Evolutionary conservation across 2,888 invertebrate genomes (phyloP), one percentile per base, ranked within the genome.

Genomic region (Yponomeuta evonymella): DNA sequence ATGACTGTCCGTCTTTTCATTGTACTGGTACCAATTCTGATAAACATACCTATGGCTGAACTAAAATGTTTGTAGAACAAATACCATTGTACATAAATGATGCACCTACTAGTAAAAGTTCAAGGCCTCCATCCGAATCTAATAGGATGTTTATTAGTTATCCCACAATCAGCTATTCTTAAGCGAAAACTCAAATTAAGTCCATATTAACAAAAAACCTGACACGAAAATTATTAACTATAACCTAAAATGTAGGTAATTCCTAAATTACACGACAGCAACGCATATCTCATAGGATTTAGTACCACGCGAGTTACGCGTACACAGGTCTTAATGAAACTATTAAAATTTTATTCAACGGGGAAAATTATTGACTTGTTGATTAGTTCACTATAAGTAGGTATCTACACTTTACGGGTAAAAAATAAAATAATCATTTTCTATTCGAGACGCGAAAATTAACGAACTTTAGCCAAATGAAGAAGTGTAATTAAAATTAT

Each of bases 121-220:
- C 91, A 91, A 91, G 91, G 90, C 75, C 82, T 77, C 78, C 43
- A 43, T 43, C 68, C 29, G 5, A 36, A 12, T 58, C 73, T 82
- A 85, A 83, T 82, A 81, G 85, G 87, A 87, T 89, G 90, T 83
- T 83, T 89, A 91, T 90, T 91, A 91, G 91, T 91, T 91, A 91
- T 85, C 77, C 23, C 33, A 85, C 83, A 86, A 84, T 84, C 81
- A 81, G 79, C 79, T 76, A 75, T 76, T 84, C 84, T 15, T 69
- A 69, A 69, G 51, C 69, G 30, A 58, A 51, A 69, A 29, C 33
- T 30, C 43, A 48, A 48, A 30, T 12, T 30, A 30, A 48, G 30
- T 2, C 67, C 67, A 30, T 51, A 30, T 70, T 48, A n/a, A 23
- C 23, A 48, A 63, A 82, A 81, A 79, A 85, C 85, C 83, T 83